A percentile compares a stretch with the other conserved stretches of the same genome.
Evolutionary conservation across 2,797 vertebrate genomes (phyloP).

Genomic region (Tragopan temminckii): DNA sequence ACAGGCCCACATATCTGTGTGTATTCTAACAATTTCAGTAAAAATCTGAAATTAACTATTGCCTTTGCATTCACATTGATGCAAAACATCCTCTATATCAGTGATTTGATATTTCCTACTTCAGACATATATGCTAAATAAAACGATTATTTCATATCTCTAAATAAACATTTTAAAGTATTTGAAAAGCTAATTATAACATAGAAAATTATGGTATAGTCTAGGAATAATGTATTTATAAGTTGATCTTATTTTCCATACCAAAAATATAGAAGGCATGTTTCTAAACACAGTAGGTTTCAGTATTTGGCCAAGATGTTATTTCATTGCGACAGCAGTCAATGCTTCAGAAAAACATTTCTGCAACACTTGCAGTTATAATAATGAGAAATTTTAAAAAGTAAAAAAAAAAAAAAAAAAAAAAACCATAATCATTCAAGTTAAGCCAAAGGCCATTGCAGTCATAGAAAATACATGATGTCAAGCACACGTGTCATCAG

Average conservation of each 20-base stretch:
- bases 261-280: background rate
- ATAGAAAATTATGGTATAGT: background rate
- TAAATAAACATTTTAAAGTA: background rate
- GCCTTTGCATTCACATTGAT: background rate
- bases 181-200: background rate
- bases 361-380: background rate
- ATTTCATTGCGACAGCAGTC: background rate
- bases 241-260: background rate
- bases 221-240: background rate
- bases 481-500: conserved; percentile 3
- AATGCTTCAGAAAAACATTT: background rate
- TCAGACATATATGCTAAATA: background rate
- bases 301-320: background rate
- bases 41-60: background rate
- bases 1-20: background rate
- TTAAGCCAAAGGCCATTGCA: background rate
- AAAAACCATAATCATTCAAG: background rate
- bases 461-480: background rate
- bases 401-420: background rate
- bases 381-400: background rate
- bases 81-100: background rate
- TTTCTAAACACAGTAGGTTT: background rate
- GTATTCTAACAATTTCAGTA: background rate
- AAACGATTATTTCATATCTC: background rate
- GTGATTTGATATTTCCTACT: background rate